phyloP scores from a whole-genome alignment of 1,140 invertebrate species.

The Hesperophylax magnus region DNA sequence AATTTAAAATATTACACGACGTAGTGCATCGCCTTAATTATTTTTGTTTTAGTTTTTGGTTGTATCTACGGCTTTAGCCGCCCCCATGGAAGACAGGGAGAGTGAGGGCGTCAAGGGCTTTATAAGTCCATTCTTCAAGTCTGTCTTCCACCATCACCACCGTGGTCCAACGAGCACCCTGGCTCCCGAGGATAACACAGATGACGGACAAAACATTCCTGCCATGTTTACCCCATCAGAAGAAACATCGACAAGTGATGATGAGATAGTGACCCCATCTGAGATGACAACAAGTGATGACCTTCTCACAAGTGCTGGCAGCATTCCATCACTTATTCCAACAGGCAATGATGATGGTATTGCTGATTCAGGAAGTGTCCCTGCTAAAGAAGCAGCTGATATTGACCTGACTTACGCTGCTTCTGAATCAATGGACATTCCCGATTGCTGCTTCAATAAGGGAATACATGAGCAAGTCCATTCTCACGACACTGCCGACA shows the following conservation, averaged over 20 bases:
- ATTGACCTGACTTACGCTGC: neutral
- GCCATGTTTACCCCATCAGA: neutral
- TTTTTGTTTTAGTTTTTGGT: neutral
- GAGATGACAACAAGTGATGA: no score
- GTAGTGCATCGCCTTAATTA: no score
- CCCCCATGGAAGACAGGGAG: slow-evolving; percentile 1
- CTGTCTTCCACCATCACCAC: neutral
- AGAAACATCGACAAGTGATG: neutral
- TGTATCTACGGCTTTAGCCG: neutral
- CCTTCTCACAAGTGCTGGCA: no score
- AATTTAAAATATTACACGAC: no score
- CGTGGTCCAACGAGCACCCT: neutral
- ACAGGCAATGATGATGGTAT: no score
- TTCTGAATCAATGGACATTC: neutral
- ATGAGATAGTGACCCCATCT: neutral
- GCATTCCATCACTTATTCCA: no score
- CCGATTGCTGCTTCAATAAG: neutral
- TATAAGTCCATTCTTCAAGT: neutral
- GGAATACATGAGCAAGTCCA: neutral
- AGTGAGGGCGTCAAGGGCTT: neutral
- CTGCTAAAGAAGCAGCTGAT: neutral
- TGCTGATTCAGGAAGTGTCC: no score
- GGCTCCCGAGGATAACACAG: neutral
- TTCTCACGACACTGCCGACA: neutral
- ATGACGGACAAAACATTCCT: neutral